Evolutionary conservation across 2,113 vertebrate genomes (phyloP).

Genomic region (Saccopteryx bilineata): DNA sequence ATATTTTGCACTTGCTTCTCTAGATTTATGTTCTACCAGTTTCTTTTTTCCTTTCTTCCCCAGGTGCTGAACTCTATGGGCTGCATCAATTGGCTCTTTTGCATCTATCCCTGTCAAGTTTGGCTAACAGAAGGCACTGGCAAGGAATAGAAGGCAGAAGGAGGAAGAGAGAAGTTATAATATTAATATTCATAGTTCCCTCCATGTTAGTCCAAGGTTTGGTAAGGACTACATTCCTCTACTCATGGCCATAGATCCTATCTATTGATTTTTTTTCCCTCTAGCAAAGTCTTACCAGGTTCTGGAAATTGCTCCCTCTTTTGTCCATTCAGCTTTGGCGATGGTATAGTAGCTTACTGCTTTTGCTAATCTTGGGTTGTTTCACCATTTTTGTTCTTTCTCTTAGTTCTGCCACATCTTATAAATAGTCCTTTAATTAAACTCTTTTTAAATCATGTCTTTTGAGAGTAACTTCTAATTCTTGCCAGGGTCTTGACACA

Average conservation of each 20-base stretch:
- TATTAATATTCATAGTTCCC: neutral
- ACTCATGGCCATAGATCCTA: neutral
- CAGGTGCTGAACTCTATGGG: neutral
- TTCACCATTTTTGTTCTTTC: neutral
- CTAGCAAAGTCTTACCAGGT: neutral
- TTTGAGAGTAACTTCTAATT: neutral
- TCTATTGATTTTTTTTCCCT: neutral
- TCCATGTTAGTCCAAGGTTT: neutral
- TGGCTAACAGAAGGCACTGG: neutral
- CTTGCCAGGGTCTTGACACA: neutral
- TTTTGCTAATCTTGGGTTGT: neutral
- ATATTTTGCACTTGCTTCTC: neutral
- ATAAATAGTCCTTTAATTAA: slow-evolving; percentile 13
- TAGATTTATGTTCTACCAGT: neutral
- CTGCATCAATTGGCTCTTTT: neutral
- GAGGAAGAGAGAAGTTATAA: neutral
- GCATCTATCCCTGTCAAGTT: neutral
- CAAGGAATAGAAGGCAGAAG: neutral
- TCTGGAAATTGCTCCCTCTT: neutral
- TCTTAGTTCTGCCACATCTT: neutral
- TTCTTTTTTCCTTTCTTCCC: neutral
- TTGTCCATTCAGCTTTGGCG: neutral
- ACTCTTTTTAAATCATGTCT: neutral
- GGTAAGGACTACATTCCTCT: neutral
- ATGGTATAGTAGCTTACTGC: neutral